Evolutionary conservation across 2,888 invertebrate genomes (phyloP).

Genomic region (Noctua janthina): DNA sequence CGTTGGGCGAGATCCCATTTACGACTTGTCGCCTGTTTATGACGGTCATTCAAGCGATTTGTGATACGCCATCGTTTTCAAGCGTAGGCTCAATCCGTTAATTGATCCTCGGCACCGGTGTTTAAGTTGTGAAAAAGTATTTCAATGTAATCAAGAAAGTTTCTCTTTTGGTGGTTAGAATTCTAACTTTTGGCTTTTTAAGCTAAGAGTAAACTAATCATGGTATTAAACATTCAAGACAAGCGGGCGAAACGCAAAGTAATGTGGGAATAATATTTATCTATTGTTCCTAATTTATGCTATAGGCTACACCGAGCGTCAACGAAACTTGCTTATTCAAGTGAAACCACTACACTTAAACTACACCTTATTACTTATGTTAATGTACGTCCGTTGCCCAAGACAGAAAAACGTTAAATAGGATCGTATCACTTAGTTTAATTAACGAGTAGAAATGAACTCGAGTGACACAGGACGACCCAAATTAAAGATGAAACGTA

Average conservation of each 20-base stretch:
- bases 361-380: constrained; percentile 58
- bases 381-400: constrained; percentile 50
- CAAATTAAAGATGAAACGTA: constrained; percentile 87
- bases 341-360: constrained; percentile 58
- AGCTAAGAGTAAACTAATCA: constrained; percentile 14
- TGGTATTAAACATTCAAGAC: not conserved
- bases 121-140: constrained; percentile 23
- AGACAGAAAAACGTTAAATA: constrained; percentile 66
- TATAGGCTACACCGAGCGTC: not conserved
- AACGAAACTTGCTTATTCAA: constrained; percentile 40
- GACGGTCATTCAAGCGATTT: constrained; percentile 80
- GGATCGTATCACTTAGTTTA: constrained; percentile 78
- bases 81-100: constrained; percentile 73
- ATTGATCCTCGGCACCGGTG: constrained; percentile 62
- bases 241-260: not conserved
- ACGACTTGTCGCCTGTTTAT: constrained; percentile 85
- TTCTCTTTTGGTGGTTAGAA: constrained; percentile 6
- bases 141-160: constrained; percentile 28
- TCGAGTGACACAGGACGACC: constrained; percentile 79
- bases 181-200: constrained; percentile 6
- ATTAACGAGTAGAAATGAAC: constrained; percentile 80
- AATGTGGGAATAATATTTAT: not conserved
- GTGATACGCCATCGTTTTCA: constrained; percentile 77
- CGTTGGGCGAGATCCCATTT: constrained; percentile 78
- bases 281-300: constrained; percentile 18